Evolutionary conservation across 2,113 vertebrate species (phyloP).

Genomic region (Scolopax mira): DNA sequence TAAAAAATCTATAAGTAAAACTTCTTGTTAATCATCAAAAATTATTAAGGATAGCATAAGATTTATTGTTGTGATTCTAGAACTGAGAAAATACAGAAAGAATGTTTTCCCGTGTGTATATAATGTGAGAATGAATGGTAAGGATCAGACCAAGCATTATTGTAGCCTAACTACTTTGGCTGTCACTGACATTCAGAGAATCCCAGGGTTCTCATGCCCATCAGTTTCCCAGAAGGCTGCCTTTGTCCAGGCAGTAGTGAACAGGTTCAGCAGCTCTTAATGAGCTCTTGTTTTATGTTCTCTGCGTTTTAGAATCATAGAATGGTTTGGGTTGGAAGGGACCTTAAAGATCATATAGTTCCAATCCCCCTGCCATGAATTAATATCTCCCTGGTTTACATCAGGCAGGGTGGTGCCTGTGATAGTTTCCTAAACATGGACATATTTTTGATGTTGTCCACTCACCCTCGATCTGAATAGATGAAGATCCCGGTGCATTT

Average conservation of each 20-base stretch:
- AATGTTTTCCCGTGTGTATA: neutral
- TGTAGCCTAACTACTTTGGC: neutral
- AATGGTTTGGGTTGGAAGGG: neutral
- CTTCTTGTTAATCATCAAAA: neutral
- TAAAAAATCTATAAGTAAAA: neutral
- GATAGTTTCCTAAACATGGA: neutral
- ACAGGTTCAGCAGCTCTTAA: neutral
- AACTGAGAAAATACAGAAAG: neutral
- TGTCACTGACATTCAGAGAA: neutral
- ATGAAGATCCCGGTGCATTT: neutral
- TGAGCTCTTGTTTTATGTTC: neutral
- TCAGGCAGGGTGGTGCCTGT: neutral
- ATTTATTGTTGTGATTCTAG: neutral
- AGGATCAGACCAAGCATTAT: neutral
- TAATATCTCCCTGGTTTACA: neutral
- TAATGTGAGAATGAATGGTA: neutral
- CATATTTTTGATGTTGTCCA: neutral
- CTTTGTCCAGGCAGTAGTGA: neutral
- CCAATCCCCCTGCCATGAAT: neutral
- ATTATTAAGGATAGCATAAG: neutral
- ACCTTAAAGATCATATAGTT: neutral
- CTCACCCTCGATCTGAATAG: neutral
- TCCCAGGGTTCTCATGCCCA: neutral
- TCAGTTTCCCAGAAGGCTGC: neutral
- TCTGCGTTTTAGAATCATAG: neutral